Evolutionary conservation across 2,113 vertebrate genomes (phyloP).

Genomic region (Cygnus buccinator): DNA sequence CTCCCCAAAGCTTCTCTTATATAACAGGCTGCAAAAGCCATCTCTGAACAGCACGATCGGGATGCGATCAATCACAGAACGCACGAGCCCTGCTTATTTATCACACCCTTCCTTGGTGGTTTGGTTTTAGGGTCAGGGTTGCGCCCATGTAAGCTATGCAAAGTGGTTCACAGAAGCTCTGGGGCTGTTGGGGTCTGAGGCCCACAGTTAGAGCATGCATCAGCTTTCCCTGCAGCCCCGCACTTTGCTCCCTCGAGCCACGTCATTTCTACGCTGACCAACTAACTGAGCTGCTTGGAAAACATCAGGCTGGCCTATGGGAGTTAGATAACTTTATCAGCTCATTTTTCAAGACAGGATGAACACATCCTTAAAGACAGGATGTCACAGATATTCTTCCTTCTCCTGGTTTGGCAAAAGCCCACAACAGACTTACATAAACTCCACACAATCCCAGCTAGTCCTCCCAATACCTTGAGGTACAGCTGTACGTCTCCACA

Average conservation of each 20-base stretch:
- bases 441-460: not conserved
- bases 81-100: not conserved
- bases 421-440: slow-evolving; percentile 25
- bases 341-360: not conserved
- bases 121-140: not conserved
- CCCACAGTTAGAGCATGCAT: not conserved
- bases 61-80: not conserved
- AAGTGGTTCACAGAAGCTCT: not conserved
- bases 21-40: slow-evolving; percentile 65
- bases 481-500: not conserved
- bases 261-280: not conserved
- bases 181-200: not conserved
- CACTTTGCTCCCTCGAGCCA: not conserved
- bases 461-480: not conserved
- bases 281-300: not conserved
- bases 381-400: not conserved
- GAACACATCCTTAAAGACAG: not conserved
- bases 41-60: slow-evolving; percentile 26
- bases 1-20: slow-evolving; percentile 46
- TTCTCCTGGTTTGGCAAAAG: not conserved
- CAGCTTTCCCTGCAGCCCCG: not conserved
- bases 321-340: not conserved
- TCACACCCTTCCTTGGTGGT: not conserved
- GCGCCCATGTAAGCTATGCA: not conserved
- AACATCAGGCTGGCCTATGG: not conserved